A percentile compares a stretch with the other conserved stretches of the same genome.
These are phyloP conservation scores for Phalacrocorax brasilianus DNA, from an alignment of 2,113 vertebrate species.

Conservation along the genomic window DNA sequence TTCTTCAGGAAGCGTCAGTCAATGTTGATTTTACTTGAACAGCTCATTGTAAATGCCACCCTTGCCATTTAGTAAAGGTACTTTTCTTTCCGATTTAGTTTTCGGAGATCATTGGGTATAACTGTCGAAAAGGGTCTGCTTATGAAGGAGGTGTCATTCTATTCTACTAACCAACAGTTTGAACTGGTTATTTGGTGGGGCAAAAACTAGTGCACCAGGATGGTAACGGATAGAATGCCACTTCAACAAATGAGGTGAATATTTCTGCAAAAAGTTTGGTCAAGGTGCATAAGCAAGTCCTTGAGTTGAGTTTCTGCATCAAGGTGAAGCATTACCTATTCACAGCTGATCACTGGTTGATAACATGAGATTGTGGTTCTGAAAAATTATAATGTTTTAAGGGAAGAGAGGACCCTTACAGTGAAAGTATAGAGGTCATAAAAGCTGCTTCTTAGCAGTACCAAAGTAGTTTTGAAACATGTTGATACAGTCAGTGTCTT, in stretches of 20 bases:
- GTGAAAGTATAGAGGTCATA: not conserved
- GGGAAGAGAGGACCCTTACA: not conserved
- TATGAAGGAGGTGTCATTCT: not conserved
- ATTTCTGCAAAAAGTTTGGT: not conserved
- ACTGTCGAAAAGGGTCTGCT: not conserved
- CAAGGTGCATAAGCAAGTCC: not conserved
- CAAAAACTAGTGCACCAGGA: not conserved
- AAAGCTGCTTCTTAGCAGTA: not conserved
- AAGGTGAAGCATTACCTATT: not conserved
- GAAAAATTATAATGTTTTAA: not conserved
- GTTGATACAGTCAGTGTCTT: not conserved
- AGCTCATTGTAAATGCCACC: not conserved
- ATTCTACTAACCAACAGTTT: not conserved
- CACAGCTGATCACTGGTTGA: not conserved
- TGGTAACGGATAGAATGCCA: not conserved
- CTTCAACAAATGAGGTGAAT: not conserved
- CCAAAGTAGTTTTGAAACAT: not conserved
- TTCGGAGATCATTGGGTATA: not conserved
- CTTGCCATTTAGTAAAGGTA: not conserved
- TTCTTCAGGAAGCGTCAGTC: not conserved
- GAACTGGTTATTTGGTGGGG: not conserved
- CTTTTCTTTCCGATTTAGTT: not conserved
- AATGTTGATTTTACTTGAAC: not conserved
- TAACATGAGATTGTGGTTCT: not conserved
- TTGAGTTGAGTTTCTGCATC: not conserved